phyloP scores from a whole-genome alignment of 2,797 vertebrate species.

The Melanotaenia pygmaea region DNA sequence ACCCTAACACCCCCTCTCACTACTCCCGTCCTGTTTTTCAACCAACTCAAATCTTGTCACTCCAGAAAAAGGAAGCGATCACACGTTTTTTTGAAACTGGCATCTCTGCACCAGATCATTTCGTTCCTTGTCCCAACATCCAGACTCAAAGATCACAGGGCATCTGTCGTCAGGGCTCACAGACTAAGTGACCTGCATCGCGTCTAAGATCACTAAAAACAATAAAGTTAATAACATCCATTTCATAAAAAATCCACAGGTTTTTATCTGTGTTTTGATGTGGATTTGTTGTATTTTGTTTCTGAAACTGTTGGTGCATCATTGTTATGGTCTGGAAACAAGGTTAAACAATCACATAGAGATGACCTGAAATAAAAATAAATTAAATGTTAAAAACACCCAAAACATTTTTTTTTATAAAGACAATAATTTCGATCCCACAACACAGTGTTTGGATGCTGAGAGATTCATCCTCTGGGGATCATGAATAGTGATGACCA shows the following conservation, averaged over 20 bases:
- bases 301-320: background rate
- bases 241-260: background rate
- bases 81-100: background rate
- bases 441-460: background rate
- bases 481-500: background rate
- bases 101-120: conserved; percentile 7
- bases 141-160: conserved; percentile 5
- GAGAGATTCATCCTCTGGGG: background rate
- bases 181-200: background rate
- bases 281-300: background rate
- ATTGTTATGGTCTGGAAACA: background rate
- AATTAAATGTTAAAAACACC: background rate
- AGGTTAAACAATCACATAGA: background rate
- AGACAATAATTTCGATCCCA: background rate
- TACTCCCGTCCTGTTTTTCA: too few species aligned
- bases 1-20: too few species aligned
- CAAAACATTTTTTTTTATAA: background rate
- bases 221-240: background rate
- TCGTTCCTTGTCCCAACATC: conserved; percentile 3
- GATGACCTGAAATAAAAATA: background rate
- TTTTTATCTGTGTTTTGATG: background rate
- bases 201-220: conserved; percentile 2
- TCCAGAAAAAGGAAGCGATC: background rate
- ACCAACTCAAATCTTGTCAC: too few species aligned
- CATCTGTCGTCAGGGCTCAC: conserved; percentile 1